These are phyloP conservation scores for Sphaerophoria rueppellii DNA, from an alignment of 2,888 invertebrate genomes.

Conservation along the genomic window DNA sequence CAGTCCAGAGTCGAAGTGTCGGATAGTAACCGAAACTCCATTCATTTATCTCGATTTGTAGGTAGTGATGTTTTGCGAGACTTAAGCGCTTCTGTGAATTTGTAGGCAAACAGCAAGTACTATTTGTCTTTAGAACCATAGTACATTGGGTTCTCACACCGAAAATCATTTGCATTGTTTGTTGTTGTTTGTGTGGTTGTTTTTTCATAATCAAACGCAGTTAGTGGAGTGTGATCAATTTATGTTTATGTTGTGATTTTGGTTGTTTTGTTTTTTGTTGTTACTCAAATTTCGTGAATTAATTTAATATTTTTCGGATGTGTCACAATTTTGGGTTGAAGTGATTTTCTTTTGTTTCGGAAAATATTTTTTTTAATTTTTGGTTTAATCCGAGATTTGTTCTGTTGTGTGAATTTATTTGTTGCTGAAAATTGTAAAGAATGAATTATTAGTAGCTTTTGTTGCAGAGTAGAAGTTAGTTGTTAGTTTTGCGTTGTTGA, in stretches of 20 bases:
- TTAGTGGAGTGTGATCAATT: constrained; percentile 21
- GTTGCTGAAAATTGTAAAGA: too few relatives aligned
- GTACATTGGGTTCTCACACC: background rate
- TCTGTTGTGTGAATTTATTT: too few relatives aligned
- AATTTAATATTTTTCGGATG: constrained; percentile 10
- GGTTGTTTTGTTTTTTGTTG: background rate
- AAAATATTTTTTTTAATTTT: constrained; percentile 1
- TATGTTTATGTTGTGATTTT: constrained; percentile 16
- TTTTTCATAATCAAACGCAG: constrained; percentile 1
- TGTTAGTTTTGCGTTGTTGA: too few relatives aligned
- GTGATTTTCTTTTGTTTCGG: background rate
- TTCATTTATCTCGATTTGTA: constrained; percentile 10
- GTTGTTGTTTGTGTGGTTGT: too few relatives aligned
- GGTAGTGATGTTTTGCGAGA: background rate
- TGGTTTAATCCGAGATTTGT: background rate
- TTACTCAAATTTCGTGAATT: constrained; percentile 13
- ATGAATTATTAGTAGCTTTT: too few relatives aligned
- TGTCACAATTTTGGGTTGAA: constrained; percentile 3
- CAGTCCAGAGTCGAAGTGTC: too few relatives aligned
- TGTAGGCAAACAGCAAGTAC: background rate
- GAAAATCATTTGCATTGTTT: constrained; percentile 24
- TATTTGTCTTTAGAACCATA: constrained; percentile 1
- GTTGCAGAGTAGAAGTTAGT: too few relatives aligned
- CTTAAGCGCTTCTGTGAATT: constrained; percentile 7
- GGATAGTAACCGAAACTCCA: constrained; percentile 45